Conservation (phyloP, 2,797 vertebrate genomes). For the Australoheros facetus region DNA sequence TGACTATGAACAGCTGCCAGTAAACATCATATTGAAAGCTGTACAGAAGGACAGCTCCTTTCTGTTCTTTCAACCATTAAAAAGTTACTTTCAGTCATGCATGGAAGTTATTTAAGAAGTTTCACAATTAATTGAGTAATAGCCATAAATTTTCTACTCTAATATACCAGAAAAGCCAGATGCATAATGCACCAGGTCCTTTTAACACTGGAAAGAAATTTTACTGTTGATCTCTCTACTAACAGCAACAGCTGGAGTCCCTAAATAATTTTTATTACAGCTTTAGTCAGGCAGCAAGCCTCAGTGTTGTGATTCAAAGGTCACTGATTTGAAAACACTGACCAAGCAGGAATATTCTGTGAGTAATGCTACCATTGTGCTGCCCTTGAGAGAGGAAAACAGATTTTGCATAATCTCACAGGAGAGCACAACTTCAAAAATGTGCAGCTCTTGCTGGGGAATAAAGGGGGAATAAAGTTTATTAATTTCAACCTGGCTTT, state of each 20-base stretch:
- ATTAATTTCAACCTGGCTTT: not conserved
- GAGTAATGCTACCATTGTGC: slow-evolving; percentile 43
- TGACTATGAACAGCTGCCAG: slow-evolving; percentile 58
- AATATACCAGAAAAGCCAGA: slow-evolving; percentile 9
- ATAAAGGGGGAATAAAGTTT: not conserved
- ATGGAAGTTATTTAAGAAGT: slow-evolving; percentile 31
- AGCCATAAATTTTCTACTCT: slow-evolving; percentile 34
- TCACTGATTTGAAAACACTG: slow-evolving; percentile 58
- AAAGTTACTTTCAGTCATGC: slow-evolving; percentile 38
- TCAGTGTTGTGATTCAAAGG: slow-evolving; percentile 53
- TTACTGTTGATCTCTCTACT: not conserved
- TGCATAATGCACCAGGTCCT: slow-evolving; percentile 10
- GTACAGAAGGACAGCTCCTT: slow-evolving; percentile 11
- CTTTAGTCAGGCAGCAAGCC: slow-evolving; percentile 21
- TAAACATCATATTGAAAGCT: slow-evolving; percentile 16
- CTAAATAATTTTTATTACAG: slow-evolving; percentile 30
- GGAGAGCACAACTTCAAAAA: slow-evolving; percentile 7
- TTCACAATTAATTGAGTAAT: slow-evolving; percentile 23
- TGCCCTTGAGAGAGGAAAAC: slow-evolving; percentile 51
- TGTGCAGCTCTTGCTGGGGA: not conserved
- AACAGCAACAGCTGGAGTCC: slow-evolving; percentile 42
- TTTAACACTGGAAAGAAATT: slow-evolving; percentile 16
- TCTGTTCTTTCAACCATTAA: slow-evolving; percentile 23
- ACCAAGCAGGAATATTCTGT: slow-evolving; percentile 52
- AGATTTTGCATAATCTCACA: slow-evolving; percentile 46